These are phyloP conservation scores for Pontoporia blainvillei DNA, from an alignment of 2,113 vertebrate species.

Conservation along the genomic window DNA sequence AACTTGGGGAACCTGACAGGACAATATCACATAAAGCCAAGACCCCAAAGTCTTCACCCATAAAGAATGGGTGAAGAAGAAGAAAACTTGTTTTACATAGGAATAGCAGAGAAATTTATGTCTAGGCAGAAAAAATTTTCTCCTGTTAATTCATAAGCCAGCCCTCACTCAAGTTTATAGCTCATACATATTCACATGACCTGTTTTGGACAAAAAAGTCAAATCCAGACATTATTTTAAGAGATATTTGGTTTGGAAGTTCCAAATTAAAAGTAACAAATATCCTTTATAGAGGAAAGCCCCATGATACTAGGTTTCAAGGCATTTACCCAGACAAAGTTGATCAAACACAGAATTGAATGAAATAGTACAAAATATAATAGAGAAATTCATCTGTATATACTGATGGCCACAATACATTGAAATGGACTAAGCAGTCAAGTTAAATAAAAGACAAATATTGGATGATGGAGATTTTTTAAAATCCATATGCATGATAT, in stretches of 20 bases:
- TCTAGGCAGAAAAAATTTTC: neutral
- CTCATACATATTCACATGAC: neutral
- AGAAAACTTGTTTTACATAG: neutral
- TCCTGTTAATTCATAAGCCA: neutral
- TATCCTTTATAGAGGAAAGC: neutral
- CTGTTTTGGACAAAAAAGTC: neutral
- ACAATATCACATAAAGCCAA: neutral
- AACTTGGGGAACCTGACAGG: neutral
- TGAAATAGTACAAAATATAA: neutral
- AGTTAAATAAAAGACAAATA: neutral
- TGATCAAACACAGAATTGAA: neutral
- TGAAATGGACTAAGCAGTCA: neutral
- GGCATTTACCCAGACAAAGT: neutral
- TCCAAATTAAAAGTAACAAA: neutral
- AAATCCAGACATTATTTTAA: neutral
- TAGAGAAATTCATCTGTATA: neutral
- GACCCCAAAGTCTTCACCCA: neutral
- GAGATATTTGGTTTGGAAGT: neutral
- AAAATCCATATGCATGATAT: neutral
- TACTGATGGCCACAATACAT: neutral
- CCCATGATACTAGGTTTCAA: neutral
- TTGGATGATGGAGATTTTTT: neutral
- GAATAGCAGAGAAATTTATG: neutral
- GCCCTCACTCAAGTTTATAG: neutral
- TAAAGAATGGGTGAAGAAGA: neutral